Conservation (phyloP, 2,888 invertebrate species). For the Microctonus aethiopoides region DNA sequence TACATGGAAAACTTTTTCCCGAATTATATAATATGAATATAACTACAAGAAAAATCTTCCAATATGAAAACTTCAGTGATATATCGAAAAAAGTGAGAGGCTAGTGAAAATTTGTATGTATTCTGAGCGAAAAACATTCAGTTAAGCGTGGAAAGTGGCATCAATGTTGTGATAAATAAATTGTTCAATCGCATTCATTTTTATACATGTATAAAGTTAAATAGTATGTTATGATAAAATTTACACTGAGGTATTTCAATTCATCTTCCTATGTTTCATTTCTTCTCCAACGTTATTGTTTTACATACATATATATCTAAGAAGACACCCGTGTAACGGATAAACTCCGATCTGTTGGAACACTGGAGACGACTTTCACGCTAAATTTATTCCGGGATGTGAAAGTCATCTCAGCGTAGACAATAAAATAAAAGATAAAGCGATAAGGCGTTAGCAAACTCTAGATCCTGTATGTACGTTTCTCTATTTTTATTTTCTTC, state of each 20-base stretch:
- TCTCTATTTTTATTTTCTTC: slow-evolving; percentile 23
- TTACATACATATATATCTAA: neutral
- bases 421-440: slow-evolving; percentile 21
- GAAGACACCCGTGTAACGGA: slow-evolving; percentile 19
- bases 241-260: neutral
- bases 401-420: slow-evolving; percentile 19
- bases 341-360: slow-evolving; percentile 8
- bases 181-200: neutral
- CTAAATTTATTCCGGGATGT: slow-evolving; percentile 35
- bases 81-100: too few species aligned
- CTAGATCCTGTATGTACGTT: slow-evolving; percentile 9
- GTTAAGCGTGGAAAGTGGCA: too few species aligned
- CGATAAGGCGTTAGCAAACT: slow-evolving; percentile 13
- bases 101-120: too few species aligned
- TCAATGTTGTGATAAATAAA: neutral
- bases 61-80: too few species aligned
- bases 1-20: too few species aligned
- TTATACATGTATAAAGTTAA: neutral
- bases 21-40: too few species aligned
- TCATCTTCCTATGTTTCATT: neutral
- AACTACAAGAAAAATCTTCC: too few species aligned
- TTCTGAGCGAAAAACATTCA: too few species aligned
- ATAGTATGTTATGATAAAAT: neutral
- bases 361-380: slow-evolving; percentile 20
- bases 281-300: neutral